These are phyloP conservation scores for Pimephales promelas DNA, from an alignment of 2,113 vertebrate genomes.

Conservation along the genomic window DNA sequence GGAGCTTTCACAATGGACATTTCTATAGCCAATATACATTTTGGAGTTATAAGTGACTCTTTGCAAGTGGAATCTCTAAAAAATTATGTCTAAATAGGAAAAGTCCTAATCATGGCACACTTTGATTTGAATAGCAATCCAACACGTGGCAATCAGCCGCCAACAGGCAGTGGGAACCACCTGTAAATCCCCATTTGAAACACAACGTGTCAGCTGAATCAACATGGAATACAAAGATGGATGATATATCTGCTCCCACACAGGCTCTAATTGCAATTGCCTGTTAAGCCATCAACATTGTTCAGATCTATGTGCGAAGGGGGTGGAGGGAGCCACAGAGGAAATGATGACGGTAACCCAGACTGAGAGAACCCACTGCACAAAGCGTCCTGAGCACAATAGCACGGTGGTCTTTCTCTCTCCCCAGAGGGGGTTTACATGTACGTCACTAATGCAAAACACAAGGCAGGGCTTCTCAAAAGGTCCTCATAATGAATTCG, in stretches of 20 bases:
- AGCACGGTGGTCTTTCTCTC: not conserved
- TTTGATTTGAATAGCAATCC: constrained; percentile 46
- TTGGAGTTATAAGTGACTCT: not conserved
- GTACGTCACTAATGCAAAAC: constrained; percentile 26
- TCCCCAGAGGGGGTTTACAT: constrained; percentile 8
- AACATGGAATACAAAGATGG: constrained; percentile 65
- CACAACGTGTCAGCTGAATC: constrained; percentile 67
- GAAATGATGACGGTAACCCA: constrained; percentile 37
- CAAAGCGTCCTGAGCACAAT: constrained; percentile 14
- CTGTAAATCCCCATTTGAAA: constrained; percentile 62
- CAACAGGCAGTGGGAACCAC: constrained; percentile 60
- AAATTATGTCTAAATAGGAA: not conserved
- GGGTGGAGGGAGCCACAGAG: constrained; percentile 22
- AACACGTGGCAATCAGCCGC: constrained; percentile 57
- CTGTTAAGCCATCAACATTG: constrained; percentile 41
- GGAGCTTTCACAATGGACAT: too few species aligned
- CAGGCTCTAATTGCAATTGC: constrained; percentile 48
- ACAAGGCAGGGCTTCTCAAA: not conserved
- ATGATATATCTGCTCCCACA: constrained; percentile 54
- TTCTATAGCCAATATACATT: not conserved
- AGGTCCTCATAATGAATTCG: not conserved
- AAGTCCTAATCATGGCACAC: not conserved
- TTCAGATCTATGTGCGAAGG: constrained; percentile 46
- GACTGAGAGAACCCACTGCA: constrained; percentile 2
- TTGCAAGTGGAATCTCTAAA: not conserved